phyloP scores from a whole-genome alignment of 2,888 invertebrate species.

The Cylloceria caligata region DNA sequence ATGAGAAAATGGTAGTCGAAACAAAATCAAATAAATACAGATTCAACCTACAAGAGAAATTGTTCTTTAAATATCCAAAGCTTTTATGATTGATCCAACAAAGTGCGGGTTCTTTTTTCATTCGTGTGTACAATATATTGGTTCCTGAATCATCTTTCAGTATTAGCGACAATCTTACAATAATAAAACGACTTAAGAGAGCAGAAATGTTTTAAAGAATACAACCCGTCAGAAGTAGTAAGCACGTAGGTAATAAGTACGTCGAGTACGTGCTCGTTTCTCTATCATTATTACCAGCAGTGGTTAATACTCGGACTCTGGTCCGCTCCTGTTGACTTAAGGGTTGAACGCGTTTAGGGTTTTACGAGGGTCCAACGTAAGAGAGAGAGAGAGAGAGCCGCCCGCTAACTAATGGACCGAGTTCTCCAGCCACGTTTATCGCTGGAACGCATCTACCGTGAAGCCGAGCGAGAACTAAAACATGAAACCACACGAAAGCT shows the following conservation, averaged over 20 bases:
- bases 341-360: slow-evolving; percentile 55
- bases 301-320: slow-evolving; percentile 32
- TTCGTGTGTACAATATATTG: too few relatives aligned
- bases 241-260: slow-evolving; percentile 32
- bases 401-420: slow-evolving; percentile 59
- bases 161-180: slow-evolving; percentile 1
- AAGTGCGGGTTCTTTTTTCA: too few relatives aligned
- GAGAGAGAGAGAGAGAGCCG: slow-evolving; percentile 53
- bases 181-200: neutral
- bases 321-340: slow-evolving; percentile 34
- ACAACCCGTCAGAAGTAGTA: slow-evolving; percentile 8
- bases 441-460: slow-evolving; percentile 35
- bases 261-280: slow-evolving; percentile 49
- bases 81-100: too few relatives aligned
- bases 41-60: too few relatives aligned
- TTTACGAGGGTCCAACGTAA: slow-evolving; percentile 56
- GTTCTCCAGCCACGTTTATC: slow-evolving; percentile 43
- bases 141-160: neutral
- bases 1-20: neutral
- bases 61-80: too few relatives aligned
- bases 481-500: slow-evolving; percentile 30
- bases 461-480: slow-evolving; percentile 24
- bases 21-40: neutral
- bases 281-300: slow-evolving; percentile 50
- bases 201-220: slow-evolving; percentile 26